Evolutionary conservation across 2,888 invertebrate species (phyloP).

Genomic region (Euclidia mi): DNA sequence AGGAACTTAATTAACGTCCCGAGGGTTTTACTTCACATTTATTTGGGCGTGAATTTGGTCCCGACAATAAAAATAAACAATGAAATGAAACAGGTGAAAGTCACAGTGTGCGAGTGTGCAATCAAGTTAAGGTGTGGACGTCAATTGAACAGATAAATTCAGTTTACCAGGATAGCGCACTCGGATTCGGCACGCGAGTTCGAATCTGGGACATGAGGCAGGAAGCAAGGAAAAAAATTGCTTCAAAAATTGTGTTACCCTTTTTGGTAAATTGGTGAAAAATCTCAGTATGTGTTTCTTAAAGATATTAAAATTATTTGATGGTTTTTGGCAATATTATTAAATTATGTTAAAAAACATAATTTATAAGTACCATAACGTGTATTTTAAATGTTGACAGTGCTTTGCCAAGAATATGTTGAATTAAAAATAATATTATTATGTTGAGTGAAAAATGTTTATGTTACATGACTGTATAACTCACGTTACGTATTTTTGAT

Average conservation of each 20-base stretch:
- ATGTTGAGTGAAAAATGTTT: too few species aligned
- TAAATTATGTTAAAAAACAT: too few species aligned
- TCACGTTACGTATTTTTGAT: too few species aligned
- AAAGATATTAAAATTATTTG: too few species aligned
- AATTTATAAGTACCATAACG: too few species aligned
- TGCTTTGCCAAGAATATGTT: too few species aligned
- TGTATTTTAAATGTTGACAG: too few species aligned
- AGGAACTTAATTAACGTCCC: slow-evolving; percentile 85
- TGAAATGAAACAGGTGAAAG: slow-evolving; percentile 55
- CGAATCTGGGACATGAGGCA: background rate
- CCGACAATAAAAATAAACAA: slow-evolving; percentile 83
- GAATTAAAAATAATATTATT: too few species aligned
- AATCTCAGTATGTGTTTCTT: too few species aligned
- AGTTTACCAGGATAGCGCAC: slow-evolving; percentile 2
- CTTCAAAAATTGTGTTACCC: background rate
- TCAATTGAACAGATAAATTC: slow-evolving; percentile 15
- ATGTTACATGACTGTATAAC: too few species aligned
- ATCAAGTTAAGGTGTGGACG: slow-evolving; percentile 7
- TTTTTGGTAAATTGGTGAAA: too few species aligned
- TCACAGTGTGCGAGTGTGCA: slow-evolving; percentile 12
- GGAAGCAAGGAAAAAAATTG: background rate
- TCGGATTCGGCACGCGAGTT: background rate
- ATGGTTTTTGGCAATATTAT: too few species aligned
- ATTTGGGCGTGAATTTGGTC: slow-evolving; percentile 83
- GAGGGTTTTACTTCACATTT: slow-evolving; percentile 76